phyloP scores from a whole-genome alignment of 2,888 invertebrate species.

The Chelonus formosanus region DNA sequence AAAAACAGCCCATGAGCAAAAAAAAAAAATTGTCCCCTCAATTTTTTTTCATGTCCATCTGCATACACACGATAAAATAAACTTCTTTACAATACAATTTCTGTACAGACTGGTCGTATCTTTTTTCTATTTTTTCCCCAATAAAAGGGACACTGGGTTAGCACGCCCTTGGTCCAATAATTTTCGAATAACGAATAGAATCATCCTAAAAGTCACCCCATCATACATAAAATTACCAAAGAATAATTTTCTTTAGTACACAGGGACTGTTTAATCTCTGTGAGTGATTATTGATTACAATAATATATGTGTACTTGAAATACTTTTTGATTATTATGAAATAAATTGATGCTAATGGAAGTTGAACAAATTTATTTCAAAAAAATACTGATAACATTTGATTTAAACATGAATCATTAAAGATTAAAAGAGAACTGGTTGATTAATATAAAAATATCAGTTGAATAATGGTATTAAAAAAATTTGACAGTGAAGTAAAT shows the following conservation, averaged over 20 bases:
- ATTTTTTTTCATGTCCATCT: conserved; percentile 50
- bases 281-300: too few relatives aligned
- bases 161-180: conserved; percentile 49
- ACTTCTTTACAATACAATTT: conserved; percentile 38
- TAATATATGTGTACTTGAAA: too few relatives aligned
- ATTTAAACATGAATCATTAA: too few relatives aligned
- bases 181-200: conserved; percentile 56
- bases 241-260: too few relatives aligned
- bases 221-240: background rate
- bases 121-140: conserved; percentile 40
- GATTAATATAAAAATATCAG: too few relatives aligned
- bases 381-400: too few relatives aligned
- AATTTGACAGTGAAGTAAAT: background rate
- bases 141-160: conserved; percentile 54
- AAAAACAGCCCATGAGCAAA: conserved; percentile 39
- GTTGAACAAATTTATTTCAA: too few relatives aligned
- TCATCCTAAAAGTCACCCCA: conserved; percentile 35
- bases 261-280: too few relatives aligned
- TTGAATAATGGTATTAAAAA: background rate
- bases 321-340: too few relatives aligned
- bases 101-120: conserved; percentile 27
- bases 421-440: too few relatives aligned
- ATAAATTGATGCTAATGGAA: too few relatives aligned
- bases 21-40: conserved; percentile 39
- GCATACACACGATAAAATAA: conserved; percentile 45